These are phyloP conservation scores for Muscicapa adusta DNA, from an alignment of 2,113 vertebrate species.

Conservation along the genomic window DNA sequence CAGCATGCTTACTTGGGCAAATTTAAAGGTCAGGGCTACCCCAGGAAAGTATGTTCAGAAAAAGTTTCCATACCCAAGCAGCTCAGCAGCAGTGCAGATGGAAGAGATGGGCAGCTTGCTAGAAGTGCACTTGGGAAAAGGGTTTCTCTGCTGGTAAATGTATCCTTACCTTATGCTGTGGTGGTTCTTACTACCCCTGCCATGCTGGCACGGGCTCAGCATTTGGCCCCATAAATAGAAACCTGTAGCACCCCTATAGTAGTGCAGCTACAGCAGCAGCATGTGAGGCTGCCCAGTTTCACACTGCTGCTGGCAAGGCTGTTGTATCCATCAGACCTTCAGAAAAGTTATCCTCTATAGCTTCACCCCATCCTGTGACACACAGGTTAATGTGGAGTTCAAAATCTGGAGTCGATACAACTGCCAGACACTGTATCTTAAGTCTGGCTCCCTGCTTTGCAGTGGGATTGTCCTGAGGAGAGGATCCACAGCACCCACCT, in stretches of 20 bases:
- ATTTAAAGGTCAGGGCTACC: not conserved
- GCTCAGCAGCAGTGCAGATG: not conserved
- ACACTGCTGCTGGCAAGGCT: rapidly evolving
- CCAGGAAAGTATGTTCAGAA: not conserved
- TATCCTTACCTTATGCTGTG: not conserved
- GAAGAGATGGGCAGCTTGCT: rapidly evolving
- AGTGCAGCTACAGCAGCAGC: not conserved
- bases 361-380: not conserved
- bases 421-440: not conserved
- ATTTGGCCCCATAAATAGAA: not conserved
- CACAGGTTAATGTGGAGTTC: not conserved
- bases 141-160: not conserved
- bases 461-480: not conserved
- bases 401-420: not conserved
- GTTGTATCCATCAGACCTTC: not conserved
- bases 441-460: not conserved
- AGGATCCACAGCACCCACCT: not conserved
- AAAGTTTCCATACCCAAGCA: not conserved
- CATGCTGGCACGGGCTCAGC: rapidly evolving
- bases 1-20: not conserved
- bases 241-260: rapidly evolving
- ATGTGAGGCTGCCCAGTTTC: not conserved
- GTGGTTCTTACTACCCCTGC: not conserved
- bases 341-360: not conserved
- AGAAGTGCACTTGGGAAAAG: rapidly evolving